phyloP scores from a whole-genome alignment of 64 coral and sea anemone genomes.

The Orbicella faveolata region DNA sequence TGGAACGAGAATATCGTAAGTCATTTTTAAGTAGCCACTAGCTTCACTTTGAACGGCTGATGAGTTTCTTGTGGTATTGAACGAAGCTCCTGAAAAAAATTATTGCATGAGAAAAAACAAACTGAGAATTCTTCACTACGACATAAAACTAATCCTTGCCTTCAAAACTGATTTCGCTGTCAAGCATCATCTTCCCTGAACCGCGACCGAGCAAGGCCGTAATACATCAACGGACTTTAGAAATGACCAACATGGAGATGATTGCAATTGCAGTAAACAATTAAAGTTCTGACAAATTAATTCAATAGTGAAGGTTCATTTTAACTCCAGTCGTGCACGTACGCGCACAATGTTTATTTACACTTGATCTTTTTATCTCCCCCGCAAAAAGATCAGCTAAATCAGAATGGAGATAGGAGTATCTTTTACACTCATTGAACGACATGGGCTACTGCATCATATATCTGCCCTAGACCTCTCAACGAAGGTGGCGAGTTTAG shows the following conservation, averaged over 20 bases:
- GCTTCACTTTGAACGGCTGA: background rate
- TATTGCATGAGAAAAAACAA: background rate
- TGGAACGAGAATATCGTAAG: background rate
- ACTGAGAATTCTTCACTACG: background rate
- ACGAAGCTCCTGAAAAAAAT: background rate
- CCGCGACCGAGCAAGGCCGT: no score
- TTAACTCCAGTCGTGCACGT: background rate
- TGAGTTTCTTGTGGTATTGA: background rate
- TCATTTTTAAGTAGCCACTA: background rate
- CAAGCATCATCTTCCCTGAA: background rate
- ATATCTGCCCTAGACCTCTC: background rate
- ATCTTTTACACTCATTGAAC: background rate
- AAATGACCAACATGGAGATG: no score
- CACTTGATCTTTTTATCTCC: background rate
- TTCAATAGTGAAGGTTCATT: no score
- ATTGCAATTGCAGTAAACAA: no score
- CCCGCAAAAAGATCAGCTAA: background rate
- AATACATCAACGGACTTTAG: no score
- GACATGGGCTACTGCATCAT: background rate
- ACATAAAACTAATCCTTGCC: background rate
- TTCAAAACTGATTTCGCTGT: background rate
- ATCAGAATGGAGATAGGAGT: background rate
- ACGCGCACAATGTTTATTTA: background rate
- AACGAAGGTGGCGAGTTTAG: background rate
- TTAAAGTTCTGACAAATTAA: no score